Conservation (phyloP, 2,113 vertebrate genomes). For the Hyperopisus bebe region DNA sequence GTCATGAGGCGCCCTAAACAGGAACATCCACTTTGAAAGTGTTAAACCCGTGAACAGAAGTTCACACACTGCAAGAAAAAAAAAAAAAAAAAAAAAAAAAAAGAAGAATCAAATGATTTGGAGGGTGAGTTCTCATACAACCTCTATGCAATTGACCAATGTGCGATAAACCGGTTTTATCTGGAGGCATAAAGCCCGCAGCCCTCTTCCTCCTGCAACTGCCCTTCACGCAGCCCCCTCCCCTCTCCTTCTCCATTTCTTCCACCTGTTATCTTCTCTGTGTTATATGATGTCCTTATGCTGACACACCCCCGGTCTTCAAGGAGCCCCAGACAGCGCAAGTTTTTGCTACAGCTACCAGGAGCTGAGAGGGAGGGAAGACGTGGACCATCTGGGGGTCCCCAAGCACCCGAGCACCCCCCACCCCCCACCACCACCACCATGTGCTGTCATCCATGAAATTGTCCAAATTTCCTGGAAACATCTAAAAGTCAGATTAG, state of each 20-base stretch:
- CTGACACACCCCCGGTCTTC: neutral
- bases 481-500: slow-evolving; percentile 10
- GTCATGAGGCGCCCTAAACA: neutral
- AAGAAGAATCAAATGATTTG: slow-evolving; percentile 5
- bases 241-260: neutral
- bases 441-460: neutral
- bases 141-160: slow-evolving; percentile 1
- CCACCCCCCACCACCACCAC: neutral
- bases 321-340: neutral
- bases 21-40: neutral
- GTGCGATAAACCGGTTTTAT: neutral
- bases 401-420: neutral
- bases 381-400: neutral
- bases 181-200: neutral
- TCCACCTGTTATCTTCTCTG: neutral
- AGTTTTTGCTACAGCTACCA: neutral
- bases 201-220: too few relatives aligned
- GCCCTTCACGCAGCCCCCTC: neutral
- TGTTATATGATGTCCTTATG: neutral
- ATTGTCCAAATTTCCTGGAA: neutral
- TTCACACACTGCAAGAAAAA: neutral
- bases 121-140: neutral
- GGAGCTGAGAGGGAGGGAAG: neutral
- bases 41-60: neutral
- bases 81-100: neutral